Conservation (phyloP, 2,888 invertebrate species). For the Caenorhabditis sp. region DNA sequence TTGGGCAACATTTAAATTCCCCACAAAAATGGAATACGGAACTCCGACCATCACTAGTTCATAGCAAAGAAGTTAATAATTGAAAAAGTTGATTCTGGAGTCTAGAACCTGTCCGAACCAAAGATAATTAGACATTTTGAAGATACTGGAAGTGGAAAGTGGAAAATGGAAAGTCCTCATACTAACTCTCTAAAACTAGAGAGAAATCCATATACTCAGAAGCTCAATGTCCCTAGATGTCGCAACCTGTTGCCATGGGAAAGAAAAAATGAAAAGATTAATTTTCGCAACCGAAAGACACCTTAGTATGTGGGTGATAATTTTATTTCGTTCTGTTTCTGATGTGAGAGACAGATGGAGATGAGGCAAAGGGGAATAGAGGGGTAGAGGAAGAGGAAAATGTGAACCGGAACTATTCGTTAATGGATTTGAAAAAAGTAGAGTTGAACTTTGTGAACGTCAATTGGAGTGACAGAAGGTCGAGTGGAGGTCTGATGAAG, state of each 20-base stretch:
- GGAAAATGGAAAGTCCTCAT: not conserved
- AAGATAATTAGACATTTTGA: too few species aligned
- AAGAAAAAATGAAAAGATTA: constrained; percentile 7
- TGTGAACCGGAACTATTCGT: not conserved
- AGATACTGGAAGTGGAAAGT: too few species aligned
- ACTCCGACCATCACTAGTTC: too few species aligned
- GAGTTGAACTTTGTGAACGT: constrained; percentile 6
- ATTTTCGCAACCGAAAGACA: not conserved
- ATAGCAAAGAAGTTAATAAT: too few species aligned
- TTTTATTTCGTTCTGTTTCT: constrained; percentile 11
- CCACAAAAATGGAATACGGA: too few species aligned
- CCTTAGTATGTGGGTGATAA: constrained; percentile 1
- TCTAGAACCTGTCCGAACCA: too few species aligned
- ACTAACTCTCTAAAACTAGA: not conserved
- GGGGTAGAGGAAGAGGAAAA: not conserved
- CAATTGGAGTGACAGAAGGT: not conserved
- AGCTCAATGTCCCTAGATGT: too few species aligned
- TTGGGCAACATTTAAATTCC: too few species aligned
- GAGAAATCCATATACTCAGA: not conserved
- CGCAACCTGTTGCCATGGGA: not conserved
- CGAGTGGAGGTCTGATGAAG: too few species aligned
- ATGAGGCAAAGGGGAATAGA: not conserved
- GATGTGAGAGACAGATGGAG: constrained; percentile 3
- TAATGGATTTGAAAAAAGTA: not conserved
- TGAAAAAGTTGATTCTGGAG: too few species aligned